Base-by-base conservation (phyloP, 2,797 vertebrate species). In the Pogonophryne albipinna region DNA sequence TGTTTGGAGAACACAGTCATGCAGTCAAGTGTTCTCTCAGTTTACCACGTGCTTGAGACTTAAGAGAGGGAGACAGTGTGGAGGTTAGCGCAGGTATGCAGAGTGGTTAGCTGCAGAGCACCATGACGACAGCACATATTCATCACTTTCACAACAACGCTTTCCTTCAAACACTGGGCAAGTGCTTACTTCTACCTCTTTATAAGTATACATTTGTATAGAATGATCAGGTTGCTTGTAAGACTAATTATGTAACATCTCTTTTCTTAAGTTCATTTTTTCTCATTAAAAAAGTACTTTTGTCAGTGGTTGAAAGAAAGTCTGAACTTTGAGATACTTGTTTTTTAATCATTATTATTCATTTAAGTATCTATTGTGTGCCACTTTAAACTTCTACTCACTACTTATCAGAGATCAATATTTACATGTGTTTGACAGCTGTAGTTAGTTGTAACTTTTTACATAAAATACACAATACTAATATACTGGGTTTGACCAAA, bases 11-110 rank as follows among this genome's bases (percentile, higher is more conserved):
- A 74, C 59, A 80, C 86, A 87, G 83, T 86, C 80, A 85, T 89
- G 87, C 89, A 87, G 86, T 91, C 83, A 89, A 93, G 93, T 91
- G 89, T 89, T 77, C 81, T 92, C 85, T 74, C 68, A 85, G 87
- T 88, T 92, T 88, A 92, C 93, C 92, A 91, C 87, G 83, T 92
- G 88, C 94, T 95, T 94, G 91, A 95, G 86, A 87, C 84, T 92
- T 82, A 93, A 95, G 93, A 91, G 93, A 88, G 90, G 91, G 85
- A 89, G 90, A 93, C 73, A 87, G 82, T 74, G 80, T 51, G 73
- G 84, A 84, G 85, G 89, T 85, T 89, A 81, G 74, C 87, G 65
- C 90, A 93, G 89, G 88, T 91, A 91, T 90, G 86, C 68, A 64
- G 80, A 90, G 79, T 77, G 47, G 64, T 83, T 57, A 56, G 69